phyloP scores from a whole-genome alignment of 2,113 vertebrate genomes.

The Lamprotornis superbus region DNA sequence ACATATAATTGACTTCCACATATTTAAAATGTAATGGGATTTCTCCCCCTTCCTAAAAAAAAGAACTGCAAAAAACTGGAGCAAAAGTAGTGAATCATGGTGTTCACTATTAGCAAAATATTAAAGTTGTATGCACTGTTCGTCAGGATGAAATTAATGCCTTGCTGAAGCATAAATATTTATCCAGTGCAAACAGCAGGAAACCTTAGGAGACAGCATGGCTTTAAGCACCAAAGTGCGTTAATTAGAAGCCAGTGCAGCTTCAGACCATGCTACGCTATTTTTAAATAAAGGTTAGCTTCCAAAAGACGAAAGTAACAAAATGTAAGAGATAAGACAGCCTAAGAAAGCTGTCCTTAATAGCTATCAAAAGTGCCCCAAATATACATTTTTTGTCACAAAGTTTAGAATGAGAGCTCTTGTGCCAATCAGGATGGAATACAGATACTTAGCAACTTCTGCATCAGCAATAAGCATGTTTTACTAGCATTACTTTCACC shows the following conservation, averaged over 20 bases:
- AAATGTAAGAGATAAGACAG: not conserved
- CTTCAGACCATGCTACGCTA: not conserved
- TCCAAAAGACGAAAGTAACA: not conserved
- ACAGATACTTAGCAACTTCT: not conserved
- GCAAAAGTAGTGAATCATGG: not conserved
- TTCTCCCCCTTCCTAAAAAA: not conserved
- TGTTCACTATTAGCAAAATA: not conserved
- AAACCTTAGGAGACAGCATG: conserved; percentile 4
- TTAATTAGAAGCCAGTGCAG: not conserved
- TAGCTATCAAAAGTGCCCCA: not conserved
- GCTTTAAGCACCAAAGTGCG: not conserved
- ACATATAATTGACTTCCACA: not conserved
- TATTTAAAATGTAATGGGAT: not conserved
- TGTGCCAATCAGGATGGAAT: not conserved
- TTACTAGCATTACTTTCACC: not conserved
- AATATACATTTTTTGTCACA: not conserved
- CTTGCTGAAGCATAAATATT: conserved; percentile 54
- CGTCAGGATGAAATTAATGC: conserved; percentile 3
- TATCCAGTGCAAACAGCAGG: conserved; percentile 15
- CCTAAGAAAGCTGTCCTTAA: not conserved
- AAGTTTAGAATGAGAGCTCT: not conserved
- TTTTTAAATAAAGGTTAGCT: conserved; percentile 21
- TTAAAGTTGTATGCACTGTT: not conserved
- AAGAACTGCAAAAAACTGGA: not conserved
- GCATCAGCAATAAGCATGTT: not conserved